A percentile compares a stretch with the other conserved stretches of the same genome.
These are phyloP conservation scores for Mesembrinibis cayennensis DNA, from an alignment of 2,113 vertebrate species.

Conservation along the genomic window DNA sequence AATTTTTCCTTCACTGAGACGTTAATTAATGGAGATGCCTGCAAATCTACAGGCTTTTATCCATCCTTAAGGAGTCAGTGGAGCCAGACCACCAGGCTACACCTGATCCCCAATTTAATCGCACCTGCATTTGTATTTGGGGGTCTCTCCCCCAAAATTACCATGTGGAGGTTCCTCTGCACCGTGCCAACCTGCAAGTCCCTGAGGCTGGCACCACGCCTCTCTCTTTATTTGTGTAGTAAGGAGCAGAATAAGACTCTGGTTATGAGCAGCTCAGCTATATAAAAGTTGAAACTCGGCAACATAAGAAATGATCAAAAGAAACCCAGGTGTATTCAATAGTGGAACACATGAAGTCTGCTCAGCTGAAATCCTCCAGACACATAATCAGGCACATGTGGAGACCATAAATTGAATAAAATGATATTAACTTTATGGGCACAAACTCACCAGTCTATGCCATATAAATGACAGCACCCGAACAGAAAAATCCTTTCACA, in stretches of 20 bases:
- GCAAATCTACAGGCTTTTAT: not conserved
- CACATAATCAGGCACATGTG: not conserved
- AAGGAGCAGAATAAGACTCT: not conserved
- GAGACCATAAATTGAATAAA: not conserved
- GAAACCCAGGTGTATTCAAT: not conserved
- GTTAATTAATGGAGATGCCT: not conserved
- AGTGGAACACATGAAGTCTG: not conserved
- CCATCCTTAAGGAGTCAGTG: not conserved
- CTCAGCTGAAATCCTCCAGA: not conserved
- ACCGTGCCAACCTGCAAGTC: not conserved
- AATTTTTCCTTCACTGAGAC: not conserved
- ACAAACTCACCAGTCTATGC: not conserved
- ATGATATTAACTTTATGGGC: not conserved
- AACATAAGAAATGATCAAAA: not conserved
- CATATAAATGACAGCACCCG: not conserved
- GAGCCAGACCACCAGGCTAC: not conserved
- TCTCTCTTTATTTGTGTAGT: not conserved
- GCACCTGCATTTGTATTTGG: not conserved
- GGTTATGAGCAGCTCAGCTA: not conserved
- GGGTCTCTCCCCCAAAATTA: not conserved
- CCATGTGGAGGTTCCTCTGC: not conserved
- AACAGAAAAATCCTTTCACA: not conserved
- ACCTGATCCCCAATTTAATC: not conserved
- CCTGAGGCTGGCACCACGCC: fast-evolving
- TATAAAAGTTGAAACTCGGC: not conserved